Percentiles rank a stretch among this genome's conserved stretches.
These are phyloP conservation scores for Phylloscopus trochilus DNA, from an alignment of 2,113 vertebrate genomes.

Conservation along the genomic window DNA sequence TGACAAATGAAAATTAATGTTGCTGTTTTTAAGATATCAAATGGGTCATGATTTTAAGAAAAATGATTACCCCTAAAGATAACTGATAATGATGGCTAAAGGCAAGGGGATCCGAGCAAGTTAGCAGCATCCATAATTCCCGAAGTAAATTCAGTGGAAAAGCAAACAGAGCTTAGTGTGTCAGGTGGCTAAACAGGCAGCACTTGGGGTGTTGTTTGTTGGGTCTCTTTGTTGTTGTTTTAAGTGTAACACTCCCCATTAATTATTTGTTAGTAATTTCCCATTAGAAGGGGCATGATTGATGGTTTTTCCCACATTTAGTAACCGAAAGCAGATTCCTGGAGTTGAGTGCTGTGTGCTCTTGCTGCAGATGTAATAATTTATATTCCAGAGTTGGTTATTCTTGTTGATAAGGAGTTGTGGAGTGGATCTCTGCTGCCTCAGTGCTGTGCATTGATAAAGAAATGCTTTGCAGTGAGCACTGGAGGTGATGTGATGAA, in stretches of 20 bases:
- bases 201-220: not conserved
- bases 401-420: not conserved
- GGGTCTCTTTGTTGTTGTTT: not conserved
- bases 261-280: slow-evolving; percentile 8
- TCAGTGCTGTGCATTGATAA: not conserved
- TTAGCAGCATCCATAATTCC: slow-evolving; percentile 35
- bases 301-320: not conserved
- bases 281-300: not conserved
- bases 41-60: slow-evolving; percentile 76
- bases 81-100: slow-evolving; percentile 56
- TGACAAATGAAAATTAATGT: slow-evolving; percentile 83
- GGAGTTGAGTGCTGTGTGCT: not conserved
- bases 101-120: not conserved
- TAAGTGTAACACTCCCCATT: not conserved
- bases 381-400: not conserved
- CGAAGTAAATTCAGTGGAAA: slow-evolving; percentile 17
- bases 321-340: not conserved
- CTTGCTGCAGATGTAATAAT: not conserved
- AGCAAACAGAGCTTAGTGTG: not conserved
- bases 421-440: not conserved
- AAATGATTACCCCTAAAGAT: slow-evolving; percentile 62
- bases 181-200: not conserved
- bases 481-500: not conserved
- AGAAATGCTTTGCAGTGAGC: not conserved
- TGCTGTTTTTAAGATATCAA: slow-evolving; percentile 76